Evolutionary conservation across 2,113 vertebrate genomes (phyloP).

Genomic region (Collichthys lucidus): DNA sequence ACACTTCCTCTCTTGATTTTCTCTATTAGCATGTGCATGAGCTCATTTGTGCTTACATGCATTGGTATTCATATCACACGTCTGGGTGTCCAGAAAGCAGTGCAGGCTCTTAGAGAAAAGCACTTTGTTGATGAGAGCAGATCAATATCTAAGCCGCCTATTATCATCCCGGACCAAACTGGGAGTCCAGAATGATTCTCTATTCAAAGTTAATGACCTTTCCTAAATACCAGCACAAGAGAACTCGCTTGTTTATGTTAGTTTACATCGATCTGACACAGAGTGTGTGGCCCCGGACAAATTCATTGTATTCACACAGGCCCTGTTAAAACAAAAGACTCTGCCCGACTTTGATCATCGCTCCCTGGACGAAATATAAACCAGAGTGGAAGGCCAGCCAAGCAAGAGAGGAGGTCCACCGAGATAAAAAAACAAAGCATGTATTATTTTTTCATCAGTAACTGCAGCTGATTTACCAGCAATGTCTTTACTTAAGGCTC

Average conservation of each 20-base stretch:
- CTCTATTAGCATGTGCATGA: constrained; percentile 46
- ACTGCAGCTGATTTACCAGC: constrained; percentile 46
- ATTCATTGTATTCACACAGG: constrained; percentile 53
- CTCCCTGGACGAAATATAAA: constrained; percentile 42
- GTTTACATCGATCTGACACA: constrained; percentile 68
- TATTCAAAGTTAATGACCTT: constrained; percentile 71
- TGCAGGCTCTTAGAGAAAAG: constrained; percentile 64
- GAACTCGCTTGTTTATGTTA: constrained; percentile 60
- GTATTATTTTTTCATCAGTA: constrained; percentile 37
- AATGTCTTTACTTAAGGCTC: constrained; percentile 49
- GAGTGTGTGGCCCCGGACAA: constrained; percentile 43
- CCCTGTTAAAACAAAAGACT: constrained; percentile 59
- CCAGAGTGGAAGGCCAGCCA: constrained; percentile 13
- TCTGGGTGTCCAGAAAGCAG: constrained; percentile 52
- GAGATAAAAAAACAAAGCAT: constrained; percentile 22
- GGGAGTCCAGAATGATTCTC: constrained; percentile 66
- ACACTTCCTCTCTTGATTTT: constrained; percentile 48
- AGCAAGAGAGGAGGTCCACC: constrained; percentile 33
- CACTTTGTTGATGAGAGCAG: constrained; percentile 70
- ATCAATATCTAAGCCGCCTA: constrained; percentile 76
- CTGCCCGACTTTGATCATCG: constrained; percentile 42
- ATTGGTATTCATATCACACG: constrained; percentile 67
- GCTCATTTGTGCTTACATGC: constrained; percentile 32
- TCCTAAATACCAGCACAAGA: constrained; percentile 64
- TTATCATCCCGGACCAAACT: constrained; percentile 71